Evolutionary conservation across 2,113 vertebrate species (phyloP), one percentile per base, ranked within the genome.

Genomic region (Baryphthengus martii): DNA sequence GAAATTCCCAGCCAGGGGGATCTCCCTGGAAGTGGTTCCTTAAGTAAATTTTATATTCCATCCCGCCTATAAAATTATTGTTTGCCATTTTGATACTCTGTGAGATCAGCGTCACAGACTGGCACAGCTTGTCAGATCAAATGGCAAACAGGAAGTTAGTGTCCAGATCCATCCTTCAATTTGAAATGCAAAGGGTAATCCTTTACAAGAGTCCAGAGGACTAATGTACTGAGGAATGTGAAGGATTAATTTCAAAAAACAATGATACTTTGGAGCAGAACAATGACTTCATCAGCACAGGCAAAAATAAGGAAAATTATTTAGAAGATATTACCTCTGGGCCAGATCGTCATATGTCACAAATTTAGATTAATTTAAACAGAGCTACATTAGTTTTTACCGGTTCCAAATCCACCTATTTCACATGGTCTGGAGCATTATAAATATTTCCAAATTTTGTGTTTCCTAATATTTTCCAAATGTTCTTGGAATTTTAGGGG

Each of bases 401-500:
- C 50, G 63, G 59, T 80, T 97, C 77, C 87, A 94, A 94, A 85
- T 56, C 39, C 59, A 66, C 33, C 37, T 49, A 62, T 91, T 88
- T 89, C 62, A 50, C 67, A 62, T 44, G 53, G 40, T 81, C 78
- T 91, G 31, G 62, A 89, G 68, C 26, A 55, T 88, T 58, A 52
- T 44, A 74, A 81, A 77, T 71, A 90, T 88, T 88, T 88, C 72
- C 65, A 84, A 92, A 77, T 90, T 96, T 92, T 93, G 7, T 67
- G 63, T 80, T 90, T 93, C 71, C 31, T 93, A 94, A 93, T 86
- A 80, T 77, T 95, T 96, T 93, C 88, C 92, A 96, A 96, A 88
- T 90, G 88, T 62, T 72, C 9, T 74, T 79, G 88, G 59, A 94
- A 94, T 88, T 96, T 79, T 85, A 65, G 50, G 44, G 62, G 85